Evolutionary conservation across 2,113 vertebrate species (phyloP), one percentile per base, ranked within the genome.

Genomic region (Osmerus eperlanus): DNA sequence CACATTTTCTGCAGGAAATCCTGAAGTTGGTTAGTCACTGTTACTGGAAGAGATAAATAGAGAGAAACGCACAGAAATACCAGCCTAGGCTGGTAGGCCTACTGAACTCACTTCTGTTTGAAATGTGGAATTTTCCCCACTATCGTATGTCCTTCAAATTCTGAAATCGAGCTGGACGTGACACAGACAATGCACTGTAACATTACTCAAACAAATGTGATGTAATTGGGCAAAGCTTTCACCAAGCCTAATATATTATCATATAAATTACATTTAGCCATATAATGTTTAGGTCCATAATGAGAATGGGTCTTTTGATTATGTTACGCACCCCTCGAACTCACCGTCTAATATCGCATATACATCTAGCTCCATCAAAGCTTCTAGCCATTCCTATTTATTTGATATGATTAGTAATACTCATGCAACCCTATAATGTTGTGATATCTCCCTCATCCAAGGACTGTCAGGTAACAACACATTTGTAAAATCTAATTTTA

Each of bases 401-500:
- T 88, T 86, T 89, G 82, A 87, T 89, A 85, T 86, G 87, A 92
- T 92, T 91, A 91, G 89, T 87, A 89, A 86, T 78, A 84, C 86
- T 88, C 86, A 84, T 87, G 85, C 80, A 83, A 85, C 76, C 78
- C 82, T 82, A 83, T 89, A 92, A 86, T 89, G 87, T 84, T 88
- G 88, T 83, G 79, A 90, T 89, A 90, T 90, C 87, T 85, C 87
- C 87, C 86, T 88, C 86, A 87, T 92, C 91, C 91, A 86, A 91
- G 86, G 85, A 89, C 83, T 90, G 91, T 90, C 91, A 92, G 91
- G 90, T 92, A 92, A 92, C 92, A 92, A 92, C 91, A 90, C 91
- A 90, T 93, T 93, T 91, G 91, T 92, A 92, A 93, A 92, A 93
- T 93, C 91, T 92, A 90, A 93, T 93, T 93, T 93, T 92, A 93